These are phyloP conservation scores for Corythornis leucogaster DNA, from an alignment of 2,797 vertebrate species.

Conservation along the genomic window DNA sequence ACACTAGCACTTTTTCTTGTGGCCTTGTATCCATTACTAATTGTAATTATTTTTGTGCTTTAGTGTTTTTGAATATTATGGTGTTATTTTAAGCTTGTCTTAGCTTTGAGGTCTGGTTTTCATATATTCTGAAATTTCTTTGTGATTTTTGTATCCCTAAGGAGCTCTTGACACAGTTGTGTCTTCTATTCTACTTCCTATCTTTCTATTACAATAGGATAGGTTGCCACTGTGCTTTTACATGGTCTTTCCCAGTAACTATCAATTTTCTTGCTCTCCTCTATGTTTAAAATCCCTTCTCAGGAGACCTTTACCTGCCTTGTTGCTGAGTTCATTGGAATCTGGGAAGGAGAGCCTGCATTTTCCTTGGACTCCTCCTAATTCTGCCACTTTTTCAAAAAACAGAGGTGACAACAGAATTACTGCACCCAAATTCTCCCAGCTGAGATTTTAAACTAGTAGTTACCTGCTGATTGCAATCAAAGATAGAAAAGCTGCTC, in stretches of 20 bases:
- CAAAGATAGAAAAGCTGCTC: neutral
- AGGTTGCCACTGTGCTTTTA: conserved; percentile 9
- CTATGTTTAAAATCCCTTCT: neutral
- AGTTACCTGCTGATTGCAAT: conserved; percentile 10
- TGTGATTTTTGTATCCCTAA: neutral
- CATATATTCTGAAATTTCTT: neutral
- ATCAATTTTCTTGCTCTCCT: neutral
- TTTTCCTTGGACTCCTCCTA: neutral
- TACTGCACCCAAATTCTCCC: neutral
- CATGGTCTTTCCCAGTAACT: neutral
- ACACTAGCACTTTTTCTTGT: neutral
- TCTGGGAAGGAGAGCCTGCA: neutral
- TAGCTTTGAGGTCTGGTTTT: neutral
- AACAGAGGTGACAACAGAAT: neutral
- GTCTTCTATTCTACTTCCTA: neutral
- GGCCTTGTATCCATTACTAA: neutral
- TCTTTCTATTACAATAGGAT: neutral
- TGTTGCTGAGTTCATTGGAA: neutral
- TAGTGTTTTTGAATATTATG: conserved; percentile 4
- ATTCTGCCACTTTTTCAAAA: neutral
- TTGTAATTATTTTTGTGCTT: conserved; percentile 30
- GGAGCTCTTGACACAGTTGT: neutral
- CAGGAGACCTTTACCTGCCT: neutral
- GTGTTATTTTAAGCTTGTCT: neutral
- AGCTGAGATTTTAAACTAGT: conserved; percentile 29